Percentiles rank a stretch among this genome's conserved stretches.
Evolutionary conservation across 2,113 vertebrate genomes (phyloP).

Genomic region (Austrofundulus limnaeus): DNA sequence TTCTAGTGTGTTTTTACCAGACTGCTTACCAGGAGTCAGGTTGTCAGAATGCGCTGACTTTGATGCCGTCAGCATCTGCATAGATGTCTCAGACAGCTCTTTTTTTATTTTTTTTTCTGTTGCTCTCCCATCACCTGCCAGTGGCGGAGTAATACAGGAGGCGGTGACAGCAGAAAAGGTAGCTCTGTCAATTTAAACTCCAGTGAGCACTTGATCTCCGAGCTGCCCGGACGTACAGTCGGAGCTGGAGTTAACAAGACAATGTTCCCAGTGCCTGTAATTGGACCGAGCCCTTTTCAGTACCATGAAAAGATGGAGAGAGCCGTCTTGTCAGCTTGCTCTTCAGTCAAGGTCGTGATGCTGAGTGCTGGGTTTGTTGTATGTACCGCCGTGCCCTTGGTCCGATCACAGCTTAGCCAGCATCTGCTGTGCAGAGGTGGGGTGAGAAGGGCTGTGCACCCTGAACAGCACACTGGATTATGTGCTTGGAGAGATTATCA

Average conservation of each 20-base stretch:
- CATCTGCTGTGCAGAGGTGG: conserved; percentile 55
- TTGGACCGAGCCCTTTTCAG: conserved; percentile 46
- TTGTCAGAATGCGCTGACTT: conserved; percentile 58
- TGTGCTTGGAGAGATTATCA: conserved; percentile 66
- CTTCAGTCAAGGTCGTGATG: conserved; percentile 57
- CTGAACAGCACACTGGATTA: conserved; percentile 61
- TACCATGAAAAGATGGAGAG: conserved; percentile 47
- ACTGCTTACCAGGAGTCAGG: conserved; percentile 55
- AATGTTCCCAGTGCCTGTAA: conserved; percentile 61
- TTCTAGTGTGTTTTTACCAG: conserved; percentile 25
- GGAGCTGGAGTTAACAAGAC: conserved; percentile 64
- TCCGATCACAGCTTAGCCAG: conserved; percentile 57
- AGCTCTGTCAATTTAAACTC: conserved; percentile 67
- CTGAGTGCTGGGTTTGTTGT: conserved; percentile 45
- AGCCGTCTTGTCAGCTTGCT: conserved; percentile 45
- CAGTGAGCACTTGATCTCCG: conserved; percentile 59
- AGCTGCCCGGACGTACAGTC: conserved; percentile 56
- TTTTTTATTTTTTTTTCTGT: conserved; percentile 61
- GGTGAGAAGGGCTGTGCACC: conserved; percentile 16
- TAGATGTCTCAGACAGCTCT: conserved; percentile 58
- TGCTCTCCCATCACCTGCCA: conserved; percentile 51
- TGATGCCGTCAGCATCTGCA: conserved; percentile 67
- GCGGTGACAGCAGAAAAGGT: conserved; percentile 65
- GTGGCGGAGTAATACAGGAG: conserved; percentile 53
- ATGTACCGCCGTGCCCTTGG: conserved; percentile 26